Base-by-base conservation (phyloP, 1,140 invertebrate species). In the Drosophila rhopaloa region DNA sequence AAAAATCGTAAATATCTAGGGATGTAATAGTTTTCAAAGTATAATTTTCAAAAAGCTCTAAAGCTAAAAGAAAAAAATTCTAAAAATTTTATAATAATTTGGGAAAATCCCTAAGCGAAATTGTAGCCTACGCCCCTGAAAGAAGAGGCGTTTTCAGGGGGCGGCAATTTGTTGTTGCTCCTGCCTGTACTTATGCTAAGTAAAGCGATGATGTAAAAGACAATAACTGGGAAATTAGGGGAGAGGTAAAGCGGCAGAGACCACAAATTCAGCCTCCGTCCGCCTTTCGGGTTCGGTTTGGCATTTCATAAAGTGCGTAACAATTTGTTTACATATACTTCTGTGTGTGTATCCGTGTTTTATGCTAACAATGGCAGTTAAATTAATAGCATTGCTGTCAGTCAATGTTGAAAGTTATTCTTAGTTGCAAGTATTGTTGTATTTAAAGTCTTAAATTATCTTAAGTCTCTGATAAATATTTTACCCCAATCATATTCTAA, bases 131-230 rank as follows among this genome's bases (percentile, higher is more conserved):
- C 60, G 47, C 47, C 32, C 41, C 50, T 68, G 65, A 10, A 4
- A 16, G 2, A 5, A 11, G 13, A 10, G 38, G 16, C 32, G 7
- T 47, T 44, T n/a, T 40, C n/a, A 38, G 16, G 46, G 59, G 40
- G 50, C 47, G 43, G 79, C 83, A 86, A 86, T 86, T 86, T 86
- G 83, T 89, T 89, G 73, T 81, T 68, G 62, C 67, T 59, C 68
- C 41, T 63, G 76, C 72, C 79, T 83, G 83, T 86, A 86, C 83
- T 86, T 86, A 89, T 86, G 83, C 83, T 86, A 86, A 86, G 83
- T 86, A 86, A 86, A 88, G 83, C 84, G 84, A 89, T 86, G 83
- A 86, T 86, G 84, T 89, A 86, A 86, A 86, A 86, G 82, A 86
- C 82, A 86, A 86, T 86, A 86, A 86, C 75, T 55, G 37, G 41